phyloP scores from a whole-genome alignment of 2,113 vertebrate species.

The Phaethornis superciliosus region DNA sequence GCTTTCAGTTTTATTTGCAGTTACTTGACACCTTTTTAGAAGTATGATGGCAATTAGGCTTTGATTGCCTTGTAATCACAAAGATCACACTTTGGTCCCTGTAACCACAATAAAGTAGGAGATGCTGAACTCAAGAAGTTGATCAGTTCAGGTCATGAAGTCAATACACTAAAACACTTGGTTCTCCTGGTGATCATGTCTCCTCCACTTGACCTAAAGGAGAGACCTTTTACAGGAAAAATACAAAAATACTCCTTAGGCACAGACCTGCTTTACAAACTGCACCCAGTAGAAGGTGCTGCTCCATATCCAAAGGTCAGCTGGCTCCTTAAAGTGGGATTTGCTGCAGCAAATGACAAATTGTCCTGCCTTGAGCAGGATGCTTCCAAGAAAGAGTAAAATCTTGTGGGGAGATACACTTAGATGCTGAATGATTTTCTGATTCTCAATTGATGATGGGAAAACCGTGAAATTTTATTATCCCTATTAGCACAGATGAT shows the following conservation, averaged over 20 bases:
- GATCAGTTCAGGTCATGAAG: neutral
- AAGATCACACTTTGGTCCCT: neutral
- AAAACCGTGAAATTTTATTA: slow-evolving; percentile 15
- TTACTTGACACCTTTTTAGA: neutral
- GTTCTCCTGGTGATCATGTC: neutral
- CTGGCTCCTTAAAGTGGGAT: neutral
- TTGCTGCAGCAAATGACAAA: neutral
- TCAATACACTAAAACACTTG: neutral
- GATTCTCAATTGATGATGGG: neutral
- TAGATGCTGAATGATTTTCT: neutral
- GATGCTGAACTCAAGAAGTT: neutral
- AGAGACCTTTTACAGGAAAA: neutral
- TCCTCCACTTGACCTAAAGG: neutral
- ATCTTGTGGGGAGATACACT: neutral
- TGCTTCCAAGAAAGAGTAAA: neutral
- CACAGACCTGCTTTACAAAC: neutral
- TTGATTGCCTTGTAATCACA: neutral
- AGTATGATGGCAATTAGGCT: neutral
- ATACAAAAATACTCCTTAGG: neutral
- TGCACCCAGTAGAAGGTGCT: neutral
- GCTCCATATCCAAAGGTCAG: neutral
- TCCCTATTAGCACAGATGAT: slow-evolving; percentile 19
- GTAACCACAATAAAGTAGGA: neutral
- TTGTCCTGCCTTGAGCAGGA: neutral
- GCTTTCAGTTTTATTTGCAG: neutral